Evolutionary conservation across 2,797 vertebrate genomes (phyloP), one percentile per base, ranked within the genome.

Genomic region (Gephyroberyx darwinii): DNA sequence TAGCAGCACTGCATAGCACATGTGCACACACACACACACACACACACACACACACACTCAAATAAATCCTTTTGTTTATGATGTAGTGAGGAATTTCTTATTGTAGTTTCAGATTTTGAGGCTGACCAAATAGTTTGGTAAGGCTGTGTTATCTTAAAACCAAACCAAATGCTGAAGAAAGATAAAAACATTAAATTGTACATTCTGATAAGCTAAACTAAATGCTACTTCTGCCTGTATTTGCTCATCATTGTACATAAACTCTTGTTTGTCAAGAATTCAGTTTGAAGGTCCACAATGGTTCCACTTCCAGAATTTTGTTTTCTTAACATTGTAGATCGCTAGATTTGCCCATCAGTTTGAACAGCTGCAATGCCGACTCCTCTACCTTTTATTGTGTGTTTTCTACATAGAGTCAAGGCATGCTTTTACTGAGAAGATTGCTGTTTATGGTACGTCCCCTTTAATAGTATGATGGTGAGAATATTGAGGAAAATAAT

Each of bases 401-500:
- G 14, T 43, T 55, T 57, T 35, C 9, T 17, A 3, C 43, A 37
- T 10, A 16, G 45, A 37, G 22, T 20, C 50, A 17, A 22, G 30
- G 9, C 50, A 13, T 52, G 26, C 17, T 63, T 59, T 48, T 14
- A 5, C 37, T 54, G 47, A 10, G 14, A 41, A 16, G 12, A 5
- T 35, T 14, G 22, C 35, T 75, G 55, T 52, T 67, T 65, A 3
- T 35, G 31, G 14, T 16, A 14, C 41, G 43, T 64, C 19, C 45
- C 55, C n/a, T 65, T 14, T 52, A 37, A 67, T 9, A 56, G 4
- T 57, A 47, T 26, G 39, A 17, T 58, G n/a, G 52, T 20, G 66
- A 8, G 16, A 69, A 59, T 50, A 56, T 56, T 48, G n/a, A 45
- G 55, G 31, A 48, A 50, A 41, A 51, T 13, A 51, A 77, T 14